phyloP scores from a whole-genome alignment of 37 sponge, comb jelly and placozoan species.

The Halichondria panicea region DNA sequence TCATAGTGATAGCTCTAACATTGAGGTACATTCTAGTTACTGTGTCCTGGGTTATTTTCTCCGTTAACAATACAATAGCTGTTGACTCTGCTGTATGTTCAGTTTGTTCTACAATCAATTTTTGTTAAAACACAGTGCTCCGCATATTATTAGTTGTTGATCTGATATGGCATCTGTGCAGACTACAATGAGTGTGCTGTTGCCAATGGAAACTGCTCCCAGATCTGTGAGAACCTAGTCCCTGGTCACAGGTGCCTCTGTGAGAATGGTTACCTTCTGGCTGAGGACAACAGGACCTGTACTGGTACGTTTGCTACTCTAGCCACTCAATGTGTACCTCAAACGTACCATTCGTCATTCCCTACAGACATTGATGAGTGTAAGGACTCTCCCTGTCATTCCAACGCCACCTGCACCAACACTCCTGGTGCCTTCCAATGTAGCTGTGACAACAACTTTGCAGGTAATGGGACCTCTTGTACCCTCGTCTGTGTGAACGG shows the following conservation, averaged over 20 bases:
- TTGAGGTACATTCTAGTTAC: too few relatives aligned
- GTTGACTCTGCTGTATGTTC: too few relatives aligned
- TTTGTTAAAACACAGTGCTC: too few relatives aligned
- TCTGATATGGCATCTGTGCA: neutral
- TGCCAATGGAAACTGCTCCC: constrained; percentile 21
- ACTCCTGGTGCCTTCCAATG: constrained; percentile 13
- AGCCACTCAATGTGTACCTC: too few relatives aligned
- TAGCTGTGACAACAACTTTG: constrained; percentile 3
- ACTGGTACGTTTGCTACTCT: constrained; percentile 19
- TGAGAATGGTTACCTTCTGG: constrained; percentile 16
- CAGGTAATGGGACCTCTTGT: constrained; percentile 13
- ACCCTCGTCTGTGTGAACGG: neutral
- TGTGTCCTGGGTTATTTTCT: too few relatives aligned
- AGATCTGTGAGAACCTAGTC: constrained; percentile 25
- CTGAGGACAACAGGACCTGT: constrained; percentile 5
- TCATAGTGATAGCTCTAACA: neutral
- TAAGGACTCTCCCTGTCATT: constrained; percentile 10
- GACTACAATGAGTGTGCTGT: constrained; percentile 38
- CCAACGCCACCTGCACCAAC: constrained; percentile 37
- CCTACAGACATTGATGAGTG: constrained; percentile 7
- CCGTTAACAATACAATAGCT: too few relatives aligned
- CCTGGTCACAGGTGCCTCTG: constrained; percentile 35
- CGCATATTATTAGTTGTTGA: too few relatives aligned
- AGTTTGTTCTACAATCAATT: too few relatives aligned
- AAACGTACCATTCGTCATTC: too few relatives aligned